Evolutionary conservation across 2,113 vertebrate genomes (phyloP).

Genomic region (Psammodynastes pulverulentus): DNA sequence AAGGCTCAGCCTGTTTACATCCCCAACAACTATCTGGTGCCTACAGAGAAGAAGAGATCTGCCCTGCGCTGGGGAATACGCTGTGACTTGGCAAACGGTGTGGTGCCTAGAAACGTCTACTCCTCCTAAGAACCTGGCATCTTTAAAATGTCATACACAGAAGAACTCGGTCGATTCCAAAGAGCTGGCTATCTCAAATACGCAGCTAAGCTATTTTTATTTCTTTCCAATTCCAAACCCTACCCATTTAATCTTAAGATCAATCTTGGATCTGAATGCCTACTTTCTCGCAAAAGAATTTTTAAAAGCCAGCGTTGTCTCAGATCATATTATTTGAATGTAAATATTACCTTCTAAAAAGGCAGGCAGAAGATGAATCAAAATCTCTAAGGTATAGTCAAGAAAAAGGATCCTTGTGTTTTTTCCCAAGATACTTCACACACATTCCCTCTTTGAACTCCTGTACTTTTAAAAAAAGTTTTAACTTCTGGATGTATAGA

Average conservation of each 20-base stretch:
- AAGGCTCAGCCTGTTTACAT: conserved; percentile 59
- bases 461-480: not conserved
- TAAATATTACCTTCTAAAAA: not conserved
- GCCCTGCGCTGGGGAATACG: conserved; percentile 83
- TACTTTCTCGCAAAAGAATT: not conserved
- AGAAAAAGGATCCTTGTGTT: not conserved
- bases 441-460: not conserved
- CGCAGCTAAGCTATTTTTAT: not conserved
- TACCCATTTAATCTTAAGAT: not conserved
- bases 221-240: not conserved
- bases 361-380: not conserved
- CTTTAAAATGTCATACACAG: not conserved
- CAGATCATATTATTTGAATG: not conserved
- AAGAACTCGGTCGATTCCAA: not conserved
- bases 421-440: not conserved
- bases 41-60: conserved; percentile 84
- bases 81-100: conserved; percentile 77
- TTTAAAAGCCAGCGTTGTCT: not conserved
- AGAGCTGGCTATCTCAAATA: not conserved
- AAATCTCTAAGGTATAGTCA: not conserved
- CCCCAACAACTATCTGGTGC: conserved; percentile 82
- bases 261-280: not conserved
- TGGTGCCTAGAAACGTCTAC: conserved; percentile 65
- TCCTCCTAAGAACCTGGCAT: conserved; percentile 3
- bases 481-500: not conserved